A percentile compares a stretch with the other conserved stretches of the same genome.
Conservation (phyloP, 2,888 invertebrate species). For the Biston stratarius region DNA sequence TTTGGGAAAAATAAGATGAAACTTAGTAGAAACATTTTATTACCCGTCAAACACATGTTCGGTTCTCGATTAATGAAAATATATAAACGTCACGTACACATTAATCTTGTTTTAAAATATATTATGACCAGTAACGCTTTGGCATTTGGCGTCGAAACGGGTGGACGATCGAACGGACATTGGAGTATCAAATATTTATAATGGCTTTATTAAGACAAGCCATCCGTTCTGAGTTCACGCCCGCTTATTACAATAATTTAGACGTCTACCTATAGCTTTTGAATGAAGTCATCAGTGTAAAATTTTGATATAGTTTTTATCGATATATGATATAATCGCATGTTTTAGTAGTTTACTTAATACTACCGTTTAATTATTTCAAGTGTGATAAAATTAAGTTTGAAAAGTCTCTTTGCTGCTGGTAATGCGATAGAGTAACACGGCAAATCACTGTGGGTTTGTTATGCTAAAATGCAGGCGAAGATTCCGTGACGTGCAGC, state of each 20-base stretch:
- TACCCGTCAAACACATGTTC: conserved; percentile 46
- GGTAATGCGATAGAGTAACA: conserved; percentile 60
- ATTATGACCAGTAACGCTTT: conserved; percentile 70
- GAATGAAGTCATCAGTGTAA: conserved; percentile 81
- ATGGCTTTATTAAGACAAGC: conserved; percentile 85
- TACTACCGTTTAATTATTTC: not conserved
- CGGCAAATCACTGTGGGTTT: conserved; percentile 75
- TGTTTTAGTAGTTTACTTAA: conserved; percentile 16
- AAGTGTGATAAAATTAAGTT: conserved; percentile 1
- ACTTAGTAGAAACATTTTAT: conserved; percentile 39
- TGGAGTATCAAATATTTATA: conserved; percentile 83
- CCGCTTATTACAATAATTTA: conserved; percentile 86
- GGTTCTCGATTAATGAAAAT: conserved; percentile 51
- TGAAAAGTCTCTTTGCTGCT: conserved; percentile 6
- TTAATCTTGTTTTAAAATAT: conserved; percentile 63
- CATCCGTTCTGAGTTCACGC: conserved; percentile 77
- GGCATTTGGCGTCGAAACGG: conserved; percentile 70
- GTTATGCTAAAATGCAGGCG: conserved; percentile 81
- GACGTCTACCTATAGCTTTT: conserved; percentile 82
- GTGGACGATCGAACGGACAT: conserved; percentile 71
- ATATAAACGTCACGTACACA: conserved; percentile 58
- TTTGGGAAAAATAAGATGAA: conserved; percentile 15
- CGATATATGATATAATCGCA: conserved; percentile 32
- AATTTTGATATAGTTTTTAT: conserved; percentile 45
- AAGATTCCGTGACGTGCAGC: conserved; percentile 79